These are phyloP conservation scores for Lithophane socia DNA, from an alignment of 2,888 invertebrate genomes.

Conservation along the genomic window DNA sequence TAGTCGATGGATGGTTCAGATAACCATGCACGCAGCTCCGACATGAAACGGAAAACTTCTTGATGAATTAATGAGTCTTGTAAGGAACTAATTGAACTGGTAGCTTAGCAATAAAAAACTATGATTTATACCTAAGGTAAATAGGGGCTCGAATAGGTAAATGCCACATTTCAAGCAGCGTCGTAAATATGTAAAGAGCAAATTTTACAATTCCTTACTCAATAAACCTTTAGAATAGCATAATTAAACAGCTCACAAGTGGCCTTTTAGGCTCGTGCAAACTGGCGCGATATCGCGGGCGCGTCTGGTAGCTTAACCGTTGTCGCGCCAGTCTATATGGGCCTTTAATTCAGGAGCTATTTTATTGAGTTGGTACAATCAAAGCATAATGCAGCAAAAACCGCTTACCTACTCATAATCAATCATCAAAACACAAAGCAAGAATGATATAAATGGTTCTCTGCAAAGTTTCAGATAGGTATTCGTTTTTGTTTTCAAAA, in stretches of 20 bases:
- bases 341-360: neutral
- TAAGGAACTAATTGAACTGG: neutral
- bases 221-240: neutral
- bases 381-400: neutral
- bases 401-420: neutral
- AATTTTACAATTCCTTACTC: neutral
- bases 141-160: neutral
- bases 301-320: too few relatives aligned
- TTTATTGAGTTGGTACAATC: neutral
- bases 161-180: neutral
- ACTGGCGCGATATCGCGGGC: too few relatives aligned
- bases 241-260: neutral
- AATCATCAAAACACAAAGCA: neutral
- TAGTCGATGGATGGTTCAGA: neutral
- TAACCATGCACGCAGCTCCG: neutral
- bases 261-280: too few relatives aligned
- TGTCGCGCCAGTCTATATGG: too few relatives aligned
- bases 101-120: neutral
- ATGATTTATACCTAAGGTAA: neutral
- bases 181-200: neutral
- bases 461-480: neutral
- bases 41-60: constrained; percentile 11
- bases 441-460: neutral
- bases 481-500: too few relatives aligned
- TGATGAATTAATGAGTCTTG: neutral